phyloP scores from a whole-genome alignment of 1,140 invertebrate genomes.

The Metaphire vulgaris region DNA sequence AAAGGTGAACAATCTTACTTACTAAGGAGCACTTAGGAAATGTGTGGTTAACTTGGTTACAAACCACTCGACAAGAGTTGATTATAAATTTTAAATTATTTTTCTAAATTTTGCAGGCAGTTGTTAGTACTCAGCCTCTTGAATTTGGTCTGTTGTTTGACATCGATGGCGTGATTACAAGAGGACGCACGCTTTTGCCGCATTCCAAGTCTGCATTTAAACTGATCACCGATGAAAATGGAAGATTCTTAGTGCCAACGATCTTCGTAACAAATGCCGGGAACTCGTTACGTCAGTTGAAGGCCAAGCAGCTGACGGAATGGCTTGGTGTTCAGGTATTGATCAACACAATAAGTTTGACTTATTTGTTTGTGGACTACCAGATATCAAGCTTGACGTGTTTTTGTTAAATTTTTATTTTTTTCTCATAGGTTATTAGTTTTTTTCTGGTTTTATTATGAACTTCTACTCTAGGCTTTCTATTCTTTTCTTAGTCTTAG shows the following conservation, averaged over 20 bases:
- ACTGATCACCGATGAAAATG: conserved; percentile 41
- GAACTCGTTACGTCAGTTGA: conserved; percentile 48
- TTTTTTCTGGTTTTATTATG: too few species aligned
- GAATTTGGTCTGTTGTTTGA: conserved; percentile 53
- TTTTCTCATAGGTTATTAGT: too few species aligned
- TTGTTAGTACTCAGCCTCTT: background rate
- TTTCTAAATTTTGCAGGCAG: background rate
- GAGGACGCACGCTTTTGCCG: conserved; percentile 47
- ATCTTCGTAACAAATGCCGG: conserved; percentile 54
- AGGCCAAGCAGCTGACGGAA: conserved; percentile 48
- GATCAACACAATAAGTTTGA: background rate
- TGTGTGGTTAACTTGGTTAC: too few species aligned
- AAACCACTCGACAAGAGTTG: too few species aligned
- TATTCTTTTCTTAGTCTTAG: too few species aligned
- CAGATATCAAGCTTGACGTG: background rate
- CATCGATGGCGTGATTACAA: conserved; percentile 53
- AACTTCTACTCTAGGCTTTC: too few species aligned
- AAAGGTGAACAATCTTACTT: too few species aligned
- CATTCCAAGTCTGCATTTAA: conserved; percentile 45
- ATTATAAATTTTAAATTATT: too few species aligned
- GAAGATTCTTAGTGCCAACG: conserved; percentile 46
- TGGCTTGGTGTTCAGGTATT: conserved; percentile 48
- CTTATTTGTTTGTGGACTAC: background rate
- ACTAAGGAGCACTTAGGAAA: too few species aligned
- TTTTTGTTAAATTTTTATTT: too few species aligned